Conservation (phyloP, 2,113 vertebrate species). For the Himantopus leucocephalus region DNA sequence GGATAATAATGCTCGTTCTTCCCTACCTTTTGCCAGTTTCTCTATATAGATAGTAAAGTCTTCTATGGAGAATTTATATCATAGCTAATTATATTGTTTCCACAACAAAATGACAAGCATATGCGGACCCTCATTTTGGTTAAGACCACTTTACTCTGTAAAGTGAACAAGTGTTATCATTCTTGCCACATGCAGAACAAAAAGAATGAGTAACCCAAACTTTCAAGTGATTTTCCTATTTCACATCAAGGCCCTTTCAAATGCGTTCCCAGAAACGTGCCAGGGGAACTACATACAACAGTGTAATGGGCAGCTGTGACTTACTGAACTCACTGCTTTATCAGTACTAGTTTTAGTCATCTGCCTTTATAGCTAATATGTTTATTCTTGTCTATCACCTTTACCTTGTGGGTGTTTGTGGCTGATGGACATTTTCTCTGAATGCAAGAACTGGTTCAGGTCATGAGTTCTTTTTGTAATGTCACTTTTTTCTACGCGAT, state of each 20-base stretch:
- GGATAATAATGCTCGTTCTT: not conserved
- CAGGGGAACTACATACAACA: not conserved
- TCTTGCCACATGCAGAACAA: not conserved
- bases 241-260: not conserved
- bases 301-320: not conserved
- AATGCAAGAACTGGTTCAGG: not conserved
- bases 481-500: not conserved
- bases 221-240: not conserved
- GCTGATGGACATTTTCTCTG: not conserved
- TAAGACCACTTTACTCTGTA: not conserved
- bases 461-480: not conserved
- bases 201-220: not conserved
- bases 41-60: not conserved
- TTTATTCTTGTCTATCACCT: not conserved
- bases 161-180: not conserved
- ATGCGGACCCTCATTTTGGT: not conserved
- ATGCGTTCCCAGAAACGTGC: not conserved
- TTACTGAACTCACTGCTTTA: not conserved
- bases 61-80: not conserved
- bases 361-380: not conserved
- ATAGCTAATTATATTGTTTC: not conserved
- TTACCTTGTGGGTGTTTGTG: not conserved
- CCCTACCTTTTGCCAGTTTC: not conserved
- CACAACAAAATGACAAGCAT: not conserved
- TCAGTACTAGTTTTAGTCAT: not conserved